phyloP scores from a whole-genome alignment of 2,113 vertebrate species.

The Marmota flaviventris region DNA sequence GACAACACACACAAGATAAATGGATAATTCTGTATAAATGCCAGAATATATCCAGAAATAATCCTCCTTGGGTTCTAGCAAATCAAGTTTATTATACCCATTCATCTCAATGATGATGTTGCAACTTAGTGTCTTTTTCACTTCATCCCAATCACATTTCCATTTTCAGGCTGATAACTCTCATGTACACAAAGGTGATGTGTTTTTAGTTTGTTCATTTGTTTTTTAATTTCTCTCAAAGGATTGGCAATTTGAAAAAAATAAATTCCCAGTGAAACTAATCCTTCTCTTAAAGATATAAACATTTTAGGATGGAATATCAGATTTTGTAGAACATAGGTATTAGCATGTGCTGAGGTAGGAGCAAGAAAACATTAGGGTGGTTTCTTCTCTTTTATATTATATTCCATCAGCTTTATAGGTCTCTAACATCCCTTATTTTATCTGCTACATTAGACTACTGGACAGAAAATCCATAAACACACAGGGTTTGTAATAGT shows the following conservation, averaged over 20 bases:
- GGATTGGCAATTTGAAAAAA: neutral
- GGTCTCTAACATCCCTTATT: neutral
- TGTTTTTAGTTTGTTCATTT: too few relatives aligned
- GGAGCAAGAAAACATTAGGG: neutral
- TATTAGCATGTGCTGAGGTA: neutral
- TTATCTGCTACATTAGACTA: neutral
- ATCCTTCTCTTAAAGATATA: neutral
- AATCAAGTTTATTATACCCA: neutral
- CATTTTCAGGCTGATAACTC: neutral
- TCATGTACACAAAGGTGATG: too few relatives aligned
- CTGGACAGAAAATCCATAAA: neutral
- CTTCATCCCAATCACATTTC: neutral
- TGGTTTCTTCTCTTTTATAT: neutral
- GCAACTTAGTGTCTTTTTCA: neutral
- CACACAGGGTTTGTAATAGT: neutral
- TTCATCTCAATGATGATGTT: neutral
- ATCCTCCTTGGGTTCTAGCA: neutral
- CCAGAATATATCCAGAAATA: neutral
- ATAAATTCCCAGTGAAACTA: neutral
- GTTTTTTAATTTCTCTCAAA: neutral
- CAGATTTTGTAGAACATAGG: neutral
- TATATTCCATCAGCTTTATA: neutral
- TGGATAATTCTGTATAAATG: neutral
- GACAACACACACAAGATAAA: neutral
- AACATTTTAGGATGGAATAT: slow-evolving; percentile 9